Conservation (phyloP, 2,888 invertebrate species). For the Hartigia nigra region DNA sequence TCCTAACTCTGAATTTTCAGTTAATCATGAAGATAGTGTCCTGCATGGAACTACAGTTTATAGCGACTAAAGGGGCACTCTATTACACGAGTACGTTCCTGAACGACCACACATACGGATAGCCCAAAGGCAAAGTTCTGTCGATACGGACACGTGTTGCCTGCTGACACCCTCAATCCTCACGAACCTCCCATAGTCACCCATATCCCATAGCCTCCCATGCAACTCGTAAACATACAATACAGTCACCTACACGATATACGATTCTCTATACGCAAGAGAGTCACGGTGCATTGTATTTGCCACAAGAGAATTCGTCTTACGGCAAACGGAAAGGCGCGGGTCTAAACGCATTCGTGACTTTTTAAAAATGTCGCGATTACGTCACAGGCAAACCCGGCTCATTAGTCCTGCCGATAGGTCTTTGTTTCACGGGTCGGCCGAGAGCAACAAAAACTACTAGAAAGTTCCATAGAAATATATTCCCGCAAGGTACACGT, state of each 20-base stretch:
- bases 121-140: slow-evolving; percentile 48
- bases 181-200: slow-evolving; percentile 22
- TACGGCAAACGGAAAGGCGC: slow-evolving; percentile 32
- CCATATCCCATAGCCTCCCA: slow-evolving; percentile 25
- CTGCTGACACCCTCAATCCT: slow-evolving; percentile 38
- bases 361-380: slow-evolving; percentile 61
- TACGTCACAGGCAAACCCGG: slow-evolving; percentile 53
- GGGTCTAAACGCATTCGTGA: slow-evolving; percentile 56
- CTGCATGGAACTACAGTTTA: neutral
- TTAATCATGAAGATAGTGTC: neutral
- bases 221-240: slow-evolving; percentile 53
- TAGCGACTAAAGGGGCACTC: neutral
- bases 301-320: slow-evolving; percentile 48
- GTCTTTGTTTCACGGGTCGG: slow-evolving; percentile 42
- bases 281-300: slow-evolving; percentile 53
- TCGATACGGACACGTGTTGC: slow-evolving; percentile 59
- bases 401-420: slow-evolving; percentile 45
- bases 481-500: slow-evolving; percentile 25
- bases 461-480: neutral
- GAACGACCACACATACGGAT: slow-evolving; percentile 54
- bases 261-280: neutral
- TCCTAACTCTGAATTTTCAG: neutral
- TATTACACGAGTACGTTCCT: slow-evolving; percentile 9
- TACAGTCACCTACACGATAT: slow-evolving; percentile 46
- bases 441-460: neutral